Base-by-base conservation (phyloP, 2,113 vertebrate genomes). In the Silurus asotus region DNA sequence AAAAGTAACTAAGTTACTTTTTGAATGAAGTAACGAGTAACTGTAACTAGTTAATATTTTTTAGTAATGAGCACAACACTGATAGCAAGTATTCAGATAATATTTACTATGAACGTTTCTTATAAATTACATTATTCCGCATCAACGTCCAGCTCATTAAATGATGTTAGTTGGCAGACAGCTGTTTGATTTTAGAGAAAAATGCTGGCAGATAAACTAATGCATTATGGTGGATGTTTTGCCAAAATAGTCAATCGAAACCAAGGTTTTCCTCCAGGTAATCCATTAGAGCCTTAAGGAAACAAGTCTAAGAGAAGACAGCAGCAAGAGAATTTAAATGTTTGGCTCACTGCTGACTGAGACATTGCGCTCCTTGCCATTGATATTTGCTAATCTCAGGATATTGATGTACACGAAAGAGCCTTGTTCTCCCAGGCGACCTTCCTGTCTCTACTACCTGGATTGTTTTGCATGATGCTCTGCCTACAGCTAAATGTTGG, bases 251-350 rank as follows among this genome's bases (percentile, higher is more conserved):
- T 88, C 80, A 23, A 13, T 6, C 58, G 48, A 89, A 88, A 86
- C 78, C 87, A 59, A 89, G 88, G 83, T 82, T 19, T 87, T 79
- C 83, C 55, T 25, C 9, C 77, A 17, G 58, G 70, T 89, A 86
- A 92, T 90, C 85, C 88, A 83, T 85, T 87, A 89, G 86, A 91
- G 90, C 87, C 84, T 88, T 88, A 84, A 77, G 83, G 69, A 92
- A 91, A 92, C 90, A 87, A 91, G 58, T 72, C 64, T 28, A 55
- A 76, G 23, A 59, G 7, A 37, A 15, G 2, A 74, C 23, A 56
- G 65, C 28, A 84, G 77, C 19, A 5, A 48, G 25, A 17, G 79
- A 77, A 82, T 80, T 79, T 2, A 80, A 87, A 59, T 14, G n/a
- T 56, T 55, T 75, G 82, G 55, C 1, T 55, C n/a, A 28, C 9